Evolutionary conservation across 2,113 vertebrate species (phyloP), one percentile per base, ranked within the genome.

Genomic region (Puffinus mauretanicus): DNA sequence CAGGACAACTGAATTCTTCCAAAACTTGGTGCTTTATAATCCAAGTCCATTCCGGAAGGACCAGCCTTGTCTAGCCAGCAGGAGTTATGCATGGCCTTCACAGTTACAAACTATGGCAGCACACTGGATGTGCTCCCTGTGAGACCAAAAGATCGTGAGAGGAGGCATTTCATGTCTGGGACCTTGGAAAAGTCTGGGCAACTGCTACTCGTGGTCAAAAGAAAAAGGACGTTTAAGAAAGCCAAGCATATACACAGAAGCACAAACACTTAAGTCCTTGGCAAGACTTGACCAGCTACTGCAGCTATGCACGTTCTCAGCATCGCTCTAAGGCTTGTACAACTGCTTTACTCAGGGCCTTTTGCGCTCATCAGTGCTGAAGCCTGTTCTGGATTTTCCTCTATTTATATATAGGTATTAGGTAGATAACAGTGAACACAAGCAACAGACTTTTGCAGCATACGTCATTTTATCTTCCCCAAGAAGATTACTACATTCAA

Each of bases 91-190:
- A 7, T 0, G 1, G 16, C 20, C 46, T 44, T 57, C n/a, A 16
- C 34, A 58, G 69, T 17, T 81, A 78, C 40, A 73, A 61, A 52
- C 34, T 21, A 36, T 0, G 0, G 65, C 61, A 88, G 65, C 46
- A 62, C 20, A 52, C 9, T 1, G 0, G 5, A 3, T 2, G 10
- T 26, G 22, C 22, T 58, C 36, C n/a, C 69, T 19, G 6, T 2
- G 19, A 62, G 22, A 69, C 44, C 34, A 18, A n/a, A 30, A 29
- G 19, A 51, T 4, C 47, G 21, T 1, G 15, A 76, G 13, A 69
- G 24, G 9, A 85, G 42, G 30, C 15, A 25, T 13, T 42, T 49
- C 34, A 2, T 4, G 7, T 18, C 51, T 55, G 10, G 8, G 61
- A 76, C 42, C 25, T 60, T 9, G 10, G 25, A 46, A 21, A 72